Conservation (phyloP, 1,140 invertebrate genomes). For the Trachymyrmex cornetzi region DNA sequence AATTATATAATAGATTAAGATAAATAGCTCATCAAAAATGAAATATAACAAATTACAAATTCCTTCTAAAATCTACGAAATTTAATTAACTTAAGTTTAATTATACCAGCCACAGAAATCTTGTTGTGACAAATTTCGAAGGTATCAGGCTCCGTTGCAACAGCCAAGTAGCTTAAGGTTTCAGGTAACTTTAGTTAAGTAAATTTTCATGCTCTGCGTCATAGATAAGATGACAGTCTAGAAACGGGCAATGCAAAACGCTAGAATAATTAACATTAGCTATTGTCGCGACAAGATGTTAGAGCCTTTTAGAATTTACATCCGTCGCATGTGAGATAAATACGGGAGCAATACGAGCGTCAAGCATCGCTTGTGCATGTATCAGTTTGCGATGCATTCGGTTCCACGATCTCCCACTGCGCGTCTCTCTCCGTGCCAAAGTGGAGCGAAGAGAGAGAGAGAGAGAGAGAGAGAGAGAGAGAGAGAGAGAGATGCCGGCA, state of each 20-base stretch:
- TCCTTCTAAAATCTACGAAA: neutral
- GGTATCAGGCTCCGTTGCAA: neutral
- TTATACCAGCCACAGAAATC: neutral
- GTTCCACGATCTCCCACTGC: constrained; percentile 31
- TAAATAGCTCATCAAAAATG: neutral
- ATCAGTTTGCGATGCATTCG: constrained; percentile 5
- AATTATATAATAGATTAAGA: neutral
- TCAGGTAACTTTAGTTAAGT: neutral
- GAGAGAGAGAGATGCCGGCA: constrained; percentile 5
- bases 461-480: neutral
- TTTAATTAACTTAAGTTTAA: neutral
- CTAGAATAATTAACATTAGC: neutral
- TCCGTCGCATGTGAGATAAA: neutral
- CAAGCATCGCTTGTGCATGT: neutral
- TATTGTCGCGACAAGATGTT: neutral
- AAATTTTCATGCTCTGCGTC: neutral
- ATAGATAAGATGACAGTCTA: constrained; percentile 1
- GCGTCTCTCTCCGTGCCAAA: neutral
- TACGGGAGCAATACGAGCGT: neutral
- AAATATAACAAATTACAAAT: neutral
- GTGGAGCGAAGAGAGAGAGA: constrained; percentile 20
- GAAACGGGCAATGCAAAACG: neutral
- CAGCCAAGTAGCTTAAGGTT: neutral
- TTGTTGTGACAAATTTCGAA: neutral
- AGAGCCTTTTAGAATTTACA: neutral